Base-by-base conservation (phyloP, 2,113 vertebrate species). In the Meriones unguiculatus region DNA sequence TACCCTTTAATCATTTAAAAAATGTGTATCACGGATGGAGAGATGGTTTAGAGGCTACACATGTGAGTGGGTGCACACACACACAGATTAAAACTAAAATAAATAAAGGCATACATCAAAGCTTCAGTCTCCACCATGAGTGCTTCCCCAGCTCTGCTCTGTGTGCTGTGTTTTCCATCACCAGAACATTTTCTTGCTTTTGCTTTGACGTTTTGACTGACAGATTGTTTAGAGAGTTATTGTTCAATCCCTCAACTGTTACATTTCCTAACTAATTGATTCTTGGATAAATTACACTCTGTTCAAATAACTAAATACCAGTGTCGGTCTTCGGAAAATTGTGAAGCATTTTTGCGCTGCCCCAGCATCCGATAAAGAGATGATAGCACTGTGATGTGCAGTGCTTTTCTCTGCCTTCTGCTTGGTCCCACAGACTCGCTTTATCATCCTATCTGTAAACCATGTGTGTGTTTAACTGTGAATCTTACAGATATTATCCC, bases 151-250 rank as follows among this genome's bases (percentile, higher is more conserved):
- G 24, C 75, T 72, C 20, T 14, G 20, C 20, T 22, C 9, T 20
- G n/a, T 38, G 10, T 17, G 41, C 15, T 67, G 8, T n/a, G 32
- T 82, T 46, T 73, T 96, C 81, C 46, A 65, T 72, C 46, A 5
- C 41, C 13, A 78, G 75, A 73, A 73, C 14, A 7, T 25, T 22
- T 41, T 76, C 35, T 52, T 70, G 92, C 67, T 84, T 72, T 77
- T 91, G 65, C 10, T 84, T 88, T 59, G 62, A 87, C 14, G 78
- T 84, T 90, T 96, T 91, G 28, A 89, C 95, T 50, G 6, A 54
- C 17, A 90, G 62, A 80, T 91, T 69, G 59, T 80, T 86, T 89
- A 46, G 50, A 92, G 69, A 89, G 9, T 6, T 17, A 85, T 69
- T 52, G 30, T 30, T 87, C 35, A 65, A 65, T 20, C 91, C 72